Percentiles rank a stretch among this genome's conserved stretches.
phyloP scores from a whole-genome alignment of 2,113 vertebrate species.

The Heptranchias perlo region DNA sequence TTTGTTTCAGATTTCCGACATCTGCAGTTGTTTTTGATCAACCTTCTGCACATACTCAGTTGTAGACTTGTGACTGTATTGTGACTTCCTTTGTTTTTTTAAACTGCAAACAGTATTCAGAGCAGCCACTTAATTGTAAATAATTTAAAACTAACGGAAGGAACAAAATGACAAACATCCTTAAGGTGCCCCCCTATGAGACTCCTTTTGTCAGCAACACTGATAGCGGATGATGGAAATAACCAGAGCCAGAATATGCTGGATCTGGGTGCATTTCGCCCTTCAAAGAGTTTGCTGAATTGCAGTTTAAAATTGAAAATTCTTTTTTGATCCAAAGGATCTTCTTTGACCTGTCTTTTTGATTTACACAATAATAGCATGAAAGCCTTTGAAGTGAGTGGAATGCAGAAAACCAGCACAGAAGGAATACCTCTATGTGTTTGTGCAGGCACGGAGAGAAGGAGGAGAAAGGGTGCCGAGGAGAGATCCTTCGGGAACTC shows the following conservation, averaged over 20 bases:
- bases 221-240: neutral
- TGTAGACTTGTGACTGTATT: neutral
- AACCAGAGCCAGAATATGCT: neutral
- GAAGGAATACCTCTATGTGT: too few relatives aligned
- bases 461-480: neutral
- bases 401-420: neutral
- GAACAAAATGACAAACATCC: neutral
- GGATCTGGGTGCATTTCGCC: neutral
- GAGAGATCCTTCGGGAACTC: too few relatives aligned
- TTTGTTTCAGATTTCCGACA: too few relatives aligned
- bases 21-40: too few relatives aligned
- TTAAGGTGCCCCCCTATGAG: neutral
- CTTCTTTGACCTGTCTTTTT: neutral
- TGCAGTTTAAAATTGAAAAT: neutral
- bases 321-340: neutral
- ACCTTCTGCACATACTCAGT: neutral
- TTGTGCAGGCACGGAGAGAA: neutral
- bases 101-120: neutral
- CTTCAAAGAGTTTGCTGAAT: neutral
- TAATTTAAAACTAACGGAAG: neutral
- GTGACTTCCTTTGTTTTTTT: neutral
- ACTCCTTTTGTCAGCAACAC: neutral
- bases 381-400: constrained; percentile 5
- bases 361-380: neutral
- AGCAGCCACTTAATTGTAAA: neutral